Conservation (phyloP, 2,113 vertebrate genomes). For the Pelvicachromis taeniatus region DNA sequence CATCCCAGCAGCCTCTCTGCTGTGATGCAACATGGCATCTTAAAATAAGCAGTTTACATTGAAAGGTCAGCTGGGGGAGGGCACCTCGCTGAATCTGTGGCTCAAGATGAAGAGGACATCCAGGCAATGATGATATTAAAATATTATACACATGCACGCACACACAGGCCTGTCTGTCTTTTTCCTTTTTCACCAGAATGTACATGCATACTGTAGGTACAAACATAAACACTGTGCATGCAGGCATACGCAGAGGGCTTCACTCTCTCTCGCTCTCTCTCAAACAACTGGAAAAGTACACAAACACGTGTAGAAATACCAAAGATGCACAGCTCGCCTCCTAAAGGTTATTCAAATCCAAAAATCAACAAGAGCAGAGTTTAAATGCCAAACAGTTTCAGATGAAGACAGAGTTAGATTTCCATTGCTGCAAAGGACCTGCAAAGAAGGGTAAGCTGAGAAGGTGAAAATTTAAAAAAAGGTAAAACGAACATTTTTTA, state of each 20-base stretch:
- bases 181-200: not conserved
- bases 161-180: not conserved
- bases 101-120: conserved; percentile 19
- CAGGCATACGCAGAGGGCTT: not conserved
- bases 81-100: conserved; percentile 14
- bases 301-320: conserved; percentile 47
- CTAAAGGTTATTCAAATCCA: conserved; percentile 59
- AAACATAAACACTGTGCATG: not conserved
- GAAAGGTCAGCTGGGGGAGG: conserved; percentile 67
- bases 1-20: conserved; percentile 31
- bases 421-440: not conserved
- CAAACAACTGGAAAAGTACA: conserved; percentile 4
- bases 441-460: not conserved
- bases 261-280: not conserved
- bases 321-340: conserved; percentile 13
- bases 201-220: not conserved
- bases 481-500: not conserved
- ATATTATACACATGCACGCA: not conserved
- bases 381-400: conserved; percentile 62
- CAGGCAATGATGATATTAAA: not conserved
- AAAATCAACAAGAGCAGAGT: conserved; percentile 36
- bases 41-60: conserved; percentile 72
- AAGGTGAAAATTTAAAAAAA: not conserved
- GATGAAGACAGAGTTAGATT: conserved; percentile 26
- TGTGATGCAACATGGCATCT: conserved; percentile 69